phyloP scores from a whole-genome alignment of 2,797 vertebrate genomes.

The Gymnothorax javanicus region DNA sequence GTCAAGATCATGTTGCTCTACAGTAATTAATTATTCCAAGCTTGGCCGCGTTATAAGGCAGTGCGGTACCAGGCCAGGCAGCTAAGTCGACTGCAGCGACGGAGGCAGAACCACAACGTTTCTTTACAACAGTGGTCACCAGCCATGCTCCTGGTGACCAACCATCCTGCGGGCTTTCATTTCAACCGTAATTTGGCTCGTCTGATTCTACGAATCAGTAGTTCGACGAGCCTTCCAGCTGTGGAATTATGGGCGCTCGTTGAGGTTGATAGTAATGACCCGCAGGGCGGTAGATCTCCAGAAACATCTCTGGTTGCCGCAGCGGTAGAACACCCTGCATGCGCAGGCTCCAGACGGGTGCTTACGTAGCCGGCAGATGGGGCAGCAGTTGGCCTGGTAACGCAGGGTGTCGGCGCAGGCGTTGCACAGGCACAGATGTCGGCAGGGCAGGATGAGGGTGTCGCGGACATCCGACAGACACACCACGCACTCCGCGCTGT shows the following conservation, averaged over 20 bases:
- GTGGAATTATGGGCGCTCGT: no score
- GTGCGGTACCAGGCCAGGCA: neutral
- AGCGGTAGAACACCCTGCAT: neutral
- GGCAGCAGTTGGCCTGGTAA: conserved; percentile 97
- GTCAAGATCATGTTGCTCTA: neutral
- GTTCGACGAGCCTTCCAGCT: no score
- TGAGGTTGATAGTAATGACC: no score
- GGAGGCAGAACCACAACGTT: neutral
- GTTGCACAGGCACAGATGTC: conserved; percentile 93
- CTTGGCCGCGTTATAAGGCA: neutral
- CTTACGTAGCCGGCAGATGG: conserved; percentile 95
- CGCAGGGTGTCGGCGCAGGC: conserved; percentile 93
- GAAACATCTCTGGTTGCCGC: no score
- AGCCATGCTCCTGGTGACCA: no score
- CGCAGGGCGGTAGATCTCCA: no score
- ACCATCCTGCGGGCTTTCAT: no score
- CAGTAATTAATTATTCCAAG: neutral
- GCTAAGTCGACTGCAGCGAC: neutral
- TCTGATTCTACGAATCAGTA: no score
- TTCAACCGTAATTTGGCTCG: no score
- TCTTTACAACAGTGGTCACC: neutral
- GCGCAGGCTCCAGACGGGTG: conserved; percentile 18
- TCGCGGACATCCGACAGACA: conserved; percentile 95
- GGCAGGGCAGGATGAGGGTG: conserved; percentile 94
- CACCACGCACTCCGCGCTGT: conserved; percentile 97